Evolutionary conservation across 2,888 invertebrate species (phyloP), one percentile per base, ranked within the genome.

Genomic region (Drosophila cognata): DNA sequence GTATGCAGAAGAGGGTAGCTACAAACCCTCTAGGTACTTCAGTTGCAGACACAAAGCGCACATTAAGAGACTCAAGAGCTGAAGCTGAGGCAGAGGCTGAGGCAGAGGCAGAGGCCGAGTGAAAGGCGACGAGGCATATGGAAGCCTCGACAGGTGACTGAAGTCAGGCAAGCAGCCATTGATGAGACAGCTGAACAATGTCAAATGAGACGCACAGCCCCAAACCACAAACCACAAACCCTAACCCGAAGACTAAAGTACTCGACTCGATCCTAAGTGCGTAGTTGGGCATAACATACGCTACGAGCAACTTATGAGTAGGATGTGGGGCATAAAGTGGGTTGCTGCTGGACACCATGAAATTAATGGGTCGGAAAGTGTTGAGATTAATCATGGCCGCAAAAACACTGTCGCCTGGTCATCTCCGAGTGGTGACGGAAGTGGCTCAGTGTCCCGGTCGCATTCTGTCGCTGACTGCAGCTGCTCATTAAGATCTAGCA

Each of bases 281-380:
- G 43, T 69, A 28, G 59, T 59, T 64, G 63, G 57, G 51, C 56
- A 63, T 53, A 21, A 21, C 76, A 50, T 33, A 52, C 41, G 33
- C 35, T 31, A 31, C 21, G 57, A 60, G 46, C 46, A 29, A 35
- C 63, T 33, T 36, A 33, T 48, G 29, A 41, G 35, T 16, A 18
- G 50, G 25, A 46, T 21, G 28, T 48, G 50, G 25, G 13, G 18
- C 13, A 25, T 25, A 46, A 36, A 41, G n/a, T 2, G 29, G 43
- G 1, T 46, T 11, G 46, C 62, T 28, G 21, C 64, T 57, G 65
- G 56, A 48, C 68, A 58, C 68, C 64, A 59, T 77, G 79, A 83
- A 90, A 85, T 91, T 91, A 91, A 91, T 91, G 91, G 87, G 84
- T 84, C 84, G 91, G 85, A 91, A 91, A 91, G 87, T 84, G 90